A percentile compares a stretch with the other conserved stretches of the same genome.
Conservation (phyloP, 2,888 invertebrate genomes). For the Thecocarcelia acutangulata region DNA sequence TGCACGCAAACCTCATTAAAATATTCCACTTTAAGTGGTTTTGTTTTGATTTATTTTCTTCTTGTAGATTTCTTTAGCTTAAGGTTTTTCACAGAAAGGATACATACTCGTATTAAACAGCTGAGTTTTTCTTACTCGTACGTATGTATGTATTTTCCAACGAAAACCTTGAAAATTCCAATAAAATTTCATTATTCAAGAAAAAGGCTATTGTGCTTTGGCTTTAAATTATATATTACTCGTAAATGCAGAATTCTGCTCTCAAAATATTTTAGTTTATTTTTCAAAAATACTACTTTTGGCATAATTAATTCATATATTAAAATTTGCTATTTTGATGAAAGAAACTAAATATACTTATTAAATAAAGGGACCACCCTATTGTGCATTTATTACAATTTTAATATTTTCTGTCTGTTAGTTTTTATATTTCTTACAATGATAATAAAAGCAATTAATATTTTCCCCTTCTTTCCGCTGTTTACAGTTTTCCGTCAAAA, state of each 20-base stretch:
- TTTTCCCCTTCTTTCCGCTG: not conserved
- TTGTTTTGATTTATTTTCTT: slow-evolving; percentile 37
- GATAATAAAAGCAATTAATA: slow-evolving; percentile 66
- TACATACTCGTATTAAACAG: not conserved
- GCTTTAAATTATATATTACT: too few relatives aligned
- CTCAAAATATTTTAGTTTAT: too few relatives aligned
- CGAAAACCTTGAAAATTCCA: slow-evolving; percentile 35
- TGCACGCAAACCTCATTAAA: slow-evolving; percentile 76
- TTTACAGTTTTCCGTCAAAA: slow-evolving; percentile 47
- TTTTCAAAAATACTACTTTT: too few relatives aligned
- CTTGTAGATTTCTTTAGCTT: not conserved
- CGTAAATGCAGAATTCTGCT: too few relatives aligned
- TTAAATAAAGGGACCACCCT: slow-evolving; percentile 2
- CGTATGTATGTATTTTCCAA: not conserved
- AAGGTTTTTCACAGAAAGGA: not conserved
- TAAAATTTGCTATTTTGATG: too few relatives aligned
- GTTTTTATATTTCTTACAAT: slow-evolving; percentile 44
- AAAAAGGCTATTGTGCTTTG: too few relatives aligned
- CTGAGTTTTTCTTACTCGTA: too few relatives aligned
- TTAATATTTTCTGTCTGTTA: not conserved
- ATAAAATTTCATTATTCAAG: not conserved
- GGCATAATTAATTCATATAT: too few relatives aligned
- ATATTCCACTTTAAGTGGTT: slow-evolving; percentile 67
- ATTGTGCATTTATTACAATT: not conserved
- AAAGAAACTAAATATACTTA: not conserved